phyloP scores from a whole-genome alignment of 2,888 invertebrate species.

The Neoitamus cyanurus region DNA sequence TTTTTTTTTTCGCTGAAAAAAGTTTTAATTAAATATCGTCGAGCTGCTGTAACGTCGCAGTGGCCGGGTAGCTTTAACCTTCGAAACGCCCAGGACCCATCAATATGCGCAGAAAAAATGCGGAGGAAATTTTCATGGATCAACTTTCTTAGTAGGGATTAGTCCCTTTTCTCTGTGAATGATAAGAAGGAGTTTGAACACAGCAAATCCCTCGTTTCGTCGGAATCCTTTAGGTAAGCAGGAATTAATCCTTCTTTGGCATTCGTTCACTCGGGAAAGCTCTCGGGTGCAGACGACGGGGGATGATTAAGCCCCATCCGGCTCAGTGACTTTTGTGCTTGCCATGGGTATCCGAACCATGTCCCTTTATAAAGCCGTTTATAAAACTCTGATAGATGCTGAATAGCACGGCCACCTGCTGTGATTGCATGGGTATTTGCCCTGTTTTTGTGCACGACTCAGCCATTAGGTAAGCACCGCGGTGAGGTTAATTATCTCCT shows the following conservation, averaged over 20 bases:
- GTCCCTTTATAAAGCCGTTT: not conserved
- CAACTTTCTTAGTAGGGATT: slow-evolving; percentile 43
- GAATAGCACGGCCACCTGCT: slow-evolving; percentile 23
- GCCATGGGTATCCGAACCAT: not conserved
- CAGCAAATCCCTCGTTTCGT: slow-evolving; percentile 39
- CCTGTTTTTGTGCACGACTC: not conserved
- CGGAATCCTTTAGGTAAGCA: slow-evolving; percentile 39
- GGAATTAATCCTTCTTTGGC: slow-evolving; percentile 42
- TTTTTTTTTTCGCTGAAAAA: slow-evolving; percentile 23
- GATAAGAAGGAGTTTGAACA: slow-evolving; percentile 41
- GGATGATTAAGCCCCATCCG: slow-evolving; percentile 4
- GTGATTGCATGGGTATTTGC: slow-evolving; percentile 14
- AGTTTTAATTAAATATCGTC: slow-evolving; percentile 41
- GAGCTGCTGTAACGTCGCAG: not conserved
- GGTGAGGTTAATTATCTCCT: not conserved
- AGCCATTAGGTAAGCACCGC: not conserved
- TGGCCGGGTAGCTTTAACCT: slow-evolving; percentile 8
- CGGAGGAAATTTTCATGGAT: slow-evolving; percentile 36
- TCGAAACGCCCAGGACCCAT: not conserved
- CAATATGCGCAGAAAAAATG: slow-evolving; percentile 37
- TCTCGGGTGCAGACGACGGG: not conserved
- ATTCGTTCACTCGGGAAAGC: slow-evolving; percentile 8
- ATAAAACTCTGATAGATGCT: slow-evolving; percentile 18
- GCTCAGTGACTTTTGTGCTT: not conserved
- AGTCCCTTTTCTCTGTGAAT: slow-evolving; percentile 43